Base-by-base conservation (phyloP, 1,140 invertebrate genomes). In the Hormaphis cornu region DNA sequence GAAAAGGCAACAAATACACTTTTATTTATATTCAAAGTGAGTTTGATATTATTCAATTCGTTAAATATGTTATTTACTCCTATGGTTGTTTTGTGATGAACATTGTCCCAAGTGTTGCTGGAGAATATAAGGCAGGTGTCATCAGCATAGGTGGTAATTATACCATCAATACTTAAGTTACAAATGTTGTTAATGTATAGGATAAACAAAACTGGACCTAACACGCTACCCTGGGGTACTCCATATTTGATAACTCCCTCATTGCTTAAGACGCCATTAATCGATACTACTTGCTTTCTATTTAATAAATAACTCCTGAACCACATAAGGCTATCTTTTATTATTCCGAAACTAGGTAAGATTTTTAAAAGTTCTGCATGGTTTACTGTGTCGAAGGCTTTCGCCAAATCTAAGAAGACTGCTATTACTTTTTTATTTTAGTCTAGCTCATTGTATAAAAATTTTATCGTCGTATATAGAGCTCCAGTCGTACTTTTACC, bases 291-390 rank as follows among this genome's bases (percentile, higher is more conserved):
- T 48, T 69, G 71, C 6, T 16, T 42, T 44, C 69, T 40, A 58
- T 46, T 30, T 16, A n/a, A 37, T 18, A 69, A 37, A 42, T 70
- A 69, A 44, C 18, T 33, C 16, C 26, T 42, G 8, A 70, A 70
- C 63, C 63, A 72, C 10, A 33, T 33, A 22, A 44, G 24, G 18
- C 20, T 20, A 4, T 5, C 22, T 16, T 42, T 42, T 24, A 24
- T 12, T 8, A 72, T 37, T 16, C 54, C 63, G 18, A 33, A 42
- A 28, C 33, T 37, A 14, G 16, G 16, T 24, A 72, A 33, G 33
- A 58, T 72, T n/a, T 54, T 46, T 24, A 72, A 5, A 9, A 72
- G 46, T 44, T 70, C 44, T 70, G 30, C 24, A n/a, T n/a, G n/a
- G n/a, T n/a, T n/a, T n/a, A n/a, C n/a, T n/a, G n/a, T n/a, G n/a